Percentiles rank a stretch among this genome's conserved stretches.
phyloP scores from a whole-genome alignment of 2,113 vertebrate species.

The Hipposideros armiger region DNA sequence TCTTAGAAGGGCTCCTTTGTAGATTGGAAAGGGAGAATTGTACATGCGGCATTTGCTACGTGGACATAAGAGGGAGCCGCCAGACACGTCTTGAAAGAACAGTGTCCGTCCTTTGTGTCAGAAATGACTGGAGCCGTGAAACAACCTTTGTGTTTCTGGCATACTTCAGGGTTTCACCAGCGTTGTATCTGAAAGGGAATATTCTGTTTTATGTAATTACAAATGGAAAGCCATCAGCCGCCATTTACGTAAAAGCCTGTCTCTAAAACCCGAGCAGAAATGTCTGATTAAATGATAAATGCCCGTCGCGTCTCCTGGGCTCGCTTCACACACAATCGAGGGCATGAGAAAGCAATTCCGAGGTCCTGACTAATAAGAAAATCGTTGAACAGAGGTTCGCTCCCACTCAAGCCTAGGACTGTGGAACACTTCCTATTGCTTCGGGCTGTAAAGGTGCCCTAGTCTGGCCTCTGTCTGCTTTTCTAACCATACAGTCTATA shows the following conservation, averaged over 20 bases:
- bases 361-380: not conserved
- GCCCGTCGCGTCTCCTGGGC: not conserved
- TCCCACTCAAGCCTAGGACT: not conserved
- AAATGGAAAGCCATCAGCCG: not conserved
- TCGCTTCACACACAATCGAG: not conserved
- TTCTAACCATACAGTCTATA: not conserved
- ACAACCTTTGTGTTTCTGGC: not conserved
- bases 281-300: not conserved
- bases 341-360: not conserved
- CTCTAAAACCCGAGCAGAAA: not conserved
- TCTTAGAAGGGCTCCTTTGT: not conserved
- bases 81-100: not conserved
- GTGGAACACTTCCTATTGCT: not conserved
- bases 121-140: not conserved
- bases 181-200: not conserved
- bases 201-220: constrained; percentile 19
- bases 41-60: not conserved
- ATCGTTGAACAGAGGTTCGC: not conserved
- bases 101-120: not conserved
- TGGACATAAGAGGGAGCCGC: not conserved
- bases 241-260: not conserved
- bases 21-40: not conserved
- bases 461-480: not conserved
- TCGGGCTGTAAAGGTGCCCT: not conserved
- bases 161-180: not conserved